A percentile compares a stretch with the other conserved stretches of the same genome.
These are phyloP conservation scores for Brienomyrus brachyistius DNA, from an alignment of 2,113 vertebrate species.

Conservation along the genomic window DNA sequence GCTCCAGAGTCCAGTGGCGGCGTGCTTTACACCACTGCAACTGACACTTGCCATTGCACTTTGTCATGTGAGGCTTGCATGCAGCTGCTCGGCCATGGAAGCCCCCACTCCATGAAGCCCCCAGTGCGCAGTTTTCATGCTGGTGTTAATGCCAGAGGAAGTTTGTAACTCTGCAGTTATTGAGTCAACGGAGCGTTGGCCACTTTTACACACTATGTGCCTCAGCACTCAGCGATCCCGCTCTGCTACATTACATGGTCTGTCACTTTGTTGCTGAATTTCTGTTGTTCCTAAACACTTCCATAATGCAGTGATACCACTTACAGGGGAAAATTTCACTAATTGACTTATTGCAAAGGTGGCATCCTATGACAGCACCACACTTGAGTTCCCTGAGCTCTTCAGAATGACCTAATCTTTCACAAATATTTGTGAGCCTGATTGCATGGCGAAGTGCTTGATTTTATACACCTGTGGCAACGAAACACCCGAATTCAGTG, in stretches of 20 bases:
- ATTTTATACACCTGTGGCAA: neutral
- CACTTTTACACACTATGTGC: neutral
- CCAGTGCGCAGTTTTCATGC: neutral
- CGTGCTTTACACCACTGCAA: too few species aligned
- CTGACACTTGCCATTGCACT: too few species aligned
- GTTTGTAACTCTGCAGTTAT: neutral
- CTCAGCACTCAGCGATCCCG: neutral
- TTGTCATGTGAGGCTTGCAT: neutral
- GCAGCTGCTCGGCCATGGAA: neutral
- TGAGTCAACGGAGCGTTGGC: neutral
- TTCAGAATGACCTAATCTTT: neutral
- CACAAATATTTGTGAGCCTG: neutral
- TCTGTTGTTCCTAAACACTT: neutral
- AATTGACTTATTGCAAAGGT: neutral
- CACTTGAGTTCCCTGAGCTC: neutral
- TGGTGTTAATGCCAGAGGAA: neutral
- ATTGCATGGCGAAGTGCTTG: neutral
- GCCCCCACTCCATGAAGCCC: neutral
- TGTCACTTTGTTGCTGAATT: neutral
- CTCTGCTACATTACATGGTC: neutral
- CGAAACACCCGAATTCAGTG: neutral
- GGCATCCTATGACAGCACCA: neutral
- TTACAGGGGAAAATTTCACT: neutral
- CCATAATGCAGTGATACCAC: neutral
- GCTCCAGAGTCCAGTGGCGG: too few species aligned